Percentiles rank a stretch among this genome's conserved stretches.
Conservation (phyloP, 2,113 vertebrate species). For the Podiceps cristatus region DNA sequence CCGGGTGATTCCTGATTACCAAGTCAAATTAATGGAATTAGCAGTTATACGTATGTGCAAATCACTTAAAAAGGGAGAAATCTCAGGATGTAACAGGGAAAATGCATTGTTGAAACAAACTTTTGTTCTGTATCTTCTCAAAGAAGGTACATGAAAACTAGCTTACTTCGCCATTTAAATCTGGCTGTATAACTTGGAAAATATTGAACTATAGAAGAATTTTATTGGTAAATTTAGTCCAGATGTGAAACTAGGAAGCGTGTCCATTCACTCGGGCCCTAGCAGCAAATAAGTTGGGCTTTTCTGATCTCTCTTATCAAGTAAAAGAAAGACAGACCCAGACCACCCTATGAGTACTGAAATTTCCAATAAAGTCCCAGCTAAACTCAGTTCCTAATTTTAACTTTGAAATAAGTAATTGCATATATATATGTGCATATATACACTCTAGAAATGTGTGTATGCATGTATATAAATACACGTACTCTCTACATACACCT, state of each 20-base stretch:
- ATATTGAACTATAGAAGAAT: neutral
- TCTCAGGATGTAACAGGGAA: neutral
- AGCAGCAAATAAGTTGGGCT: neutral
- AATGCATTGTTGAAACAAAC: neutral
- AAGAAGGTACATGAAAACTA: neutral
- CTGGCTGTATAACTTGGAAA: neutral
- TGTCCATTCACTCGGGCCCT: neutral
- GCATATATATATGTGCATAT: neutral
- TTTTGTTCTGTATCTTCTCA: neutral
- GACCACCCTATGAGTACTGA: neutral
- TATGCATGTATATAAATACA: neutral
- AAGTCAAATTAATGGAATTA: neutral
- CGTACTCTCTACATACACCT: neutral
- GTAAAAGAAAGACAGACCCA: neutral
- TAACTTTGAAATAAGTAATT: neutral
- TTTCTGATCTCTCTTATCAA: neutral
- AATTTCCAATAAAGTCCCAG: neutral
- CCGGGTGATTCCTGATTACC: neutral
- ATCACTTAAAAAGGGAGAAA: neutral
- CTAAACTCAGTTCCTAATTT: neutral
- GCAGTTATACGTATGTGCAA: neutral
- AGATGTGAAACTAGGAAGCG: neutral
- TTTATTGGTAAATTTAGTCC: neutral
- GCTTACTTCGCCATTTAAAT: neutral
- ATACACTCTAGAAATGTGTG: neutral